A percentile compares a stretch with the other conserved stretches of the same genome.
These are phyloP conservation scores for Scotopteryx bipunctaria DNA, from an alignment of 2,888 invertebrate genomes.

Conservation along the genomic window DNA sequence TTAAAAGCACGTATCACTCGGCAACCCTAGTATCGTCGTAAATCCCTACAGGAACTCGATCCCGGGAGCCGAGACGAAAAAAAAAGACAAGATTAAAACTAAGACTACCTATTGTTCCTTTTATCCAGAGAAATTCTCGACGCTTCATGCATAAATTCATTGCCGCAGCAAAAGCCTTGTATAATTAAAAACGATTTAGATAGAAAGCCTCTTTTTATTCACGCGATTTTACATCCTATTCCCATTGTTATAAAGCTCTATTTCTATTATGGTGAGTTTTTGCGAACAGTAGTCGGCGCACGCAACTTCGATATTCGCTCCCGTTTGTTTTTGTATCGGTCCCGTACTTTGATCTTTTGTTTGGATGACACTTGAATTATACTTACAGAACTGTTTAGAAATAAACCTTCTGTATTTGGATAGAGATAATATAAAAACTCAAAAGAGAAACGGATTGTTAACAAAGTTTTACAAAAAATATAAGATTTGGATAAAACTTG, in stretches of 20 bases:
- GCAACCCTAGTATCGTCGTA: constrained; percentile 55
- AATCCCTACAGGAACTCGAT: constrained; percentile 72
- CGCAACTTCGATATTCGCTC: constrained; percentile 63
- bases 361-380: constrained; percentile 22
- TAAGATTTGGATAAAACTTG: too few relatives aligned
- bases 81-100: constrained; percentile 71
- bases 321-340: constrained; percentile 57
- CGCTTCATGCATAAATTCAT: constrained; percentile 81
- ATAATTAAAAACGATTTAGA: constrained; percentile 67
- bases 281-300: constrained; percentile 61
- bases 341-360: constrained; percentile 53
- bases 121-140: constrained; percentile 69
- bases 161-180: constrained; percentile 59
- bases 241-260: constrained; percentile 46
- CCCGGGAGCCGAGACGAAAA: constrained; percentile 41
- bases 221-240: constrained; percentile 47
- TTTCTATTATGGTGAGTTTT: constrained; percentile 52
- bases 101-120: constrained; percentile 81
- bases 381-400: constrained; percentile 1
- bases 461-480: too few relatives aligned
- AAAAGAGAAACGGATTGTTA: too few relatives aligned
- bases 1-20: constrained; percentile 33
- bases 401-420: background rate
- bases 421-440: background rate
- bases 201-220: constrained; percentile 41